Evolutionary conservation across 2,797 vertebrate genomes (phyloP), one percentile per base, ranked within the genome.

Genomic region (Crocodylus rhombifer): DNA sequence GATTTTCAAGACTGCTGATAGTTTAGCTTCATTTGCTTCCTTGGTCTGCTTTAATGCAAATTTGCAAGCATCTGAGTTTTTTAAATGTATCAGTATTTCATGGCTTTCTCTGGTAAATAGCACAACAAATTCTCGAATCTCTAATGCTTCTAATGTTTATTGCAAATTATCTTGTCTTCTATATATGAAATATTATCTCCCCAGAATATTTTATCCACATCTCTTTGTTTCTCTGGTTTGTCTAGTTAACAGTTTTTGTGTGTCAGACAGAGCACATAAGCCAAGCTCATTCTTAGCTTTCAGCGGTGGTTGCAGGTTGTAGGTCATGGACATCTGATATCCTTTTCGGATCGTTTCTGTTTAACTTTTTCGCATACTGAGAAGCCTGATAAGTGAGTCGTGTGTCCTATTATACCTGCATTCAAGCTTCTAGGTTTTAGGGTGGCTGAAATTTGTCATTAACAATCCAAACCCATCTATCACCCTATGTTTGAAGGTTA

Each of bases 401-500:
- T 62, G 69, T 73, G 20, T 94, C 71, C 69, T 96, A n/a, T 80
- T 95, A 88, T 88, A 88, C 77, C 91, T 95, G 51, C 87, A 95
- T 92, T 95, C 84, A 84, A 93, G 67, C 57, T 92, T 96, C 74
- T 57, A 86, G 83, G 92, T 76, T 92, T 97, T 56, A 93, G 74
- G 84, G 79, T 93, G 88, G 25, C 85, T 96, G 93, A 60, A 94
- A 91, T 93, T 93, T 80, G 33, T 93, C 90, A 91, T 78, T 67
- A 89, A 94, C 95, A 77, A 64, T 90, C 58, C 80, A 42, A 94
- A 92, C 77, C 51, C 80, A 62, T 95, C 67, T 88, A 91, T 96
- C 93, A 83, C 65, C 84, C 61, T 23, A 55, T 91, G 84, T 95
- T 95, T 96, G 92, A 96, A 95, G 87, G 85, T 65, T 96, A 95